Evolutionary conservation across 2,113 vertebrate genomes (phyloP).

Genomic region (Mormyrus iriodes): DNA sequence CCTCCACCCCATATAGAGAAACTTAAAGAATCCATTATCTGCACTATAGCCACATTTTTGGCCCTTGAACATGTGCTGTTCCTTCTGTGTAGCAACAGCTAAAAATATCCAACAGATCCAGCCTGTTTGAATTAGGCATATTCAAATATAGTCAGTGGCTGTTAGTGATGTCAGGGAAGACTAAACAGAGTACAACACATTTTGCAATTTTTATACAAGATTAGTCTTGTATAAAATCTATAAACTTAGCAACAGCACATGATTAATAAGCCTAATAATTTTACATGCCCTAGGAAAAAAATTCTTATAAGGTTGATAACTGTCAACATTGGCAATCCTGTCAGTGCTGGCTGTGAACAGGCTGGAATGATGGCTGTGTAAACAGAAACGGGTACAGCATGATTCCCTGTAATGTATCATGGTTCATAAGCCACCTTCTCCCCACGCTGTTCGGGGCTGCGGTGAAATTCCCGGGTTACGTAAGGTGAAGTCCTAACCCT

Average conservation of each 20-base stretch:
- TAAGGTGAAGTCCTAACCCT: constrained; percentile 4
- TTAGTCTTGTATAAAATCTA: background rate
- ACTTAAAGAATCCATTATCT: constrained; percentile 6
- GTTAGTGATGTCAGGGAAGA: background rate
- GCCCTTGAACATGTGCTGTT: background rate
- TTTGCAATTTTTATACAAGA: constrained; percentile 7
- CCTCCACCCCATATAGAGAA: background rate
- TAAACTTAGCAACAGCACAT: constrained; percentile 4
- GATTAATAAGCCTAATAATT: constrained; percentile 11
- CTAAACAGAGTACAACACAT: background rate
- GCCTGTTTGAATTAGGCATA: background rate
- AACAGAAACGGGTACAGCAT: background rate
- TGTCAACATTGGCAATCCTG: background rate
- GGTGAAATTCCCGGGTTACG: constrained; percentile 1
- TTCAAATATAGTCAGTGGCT: background rate
- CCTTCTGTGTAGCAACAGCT: background rate
- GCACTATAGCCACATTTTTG: background rate
- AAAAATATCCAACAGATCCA: background rate
- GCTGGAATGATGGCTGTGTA: background rate
- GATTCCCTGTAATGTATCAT: background rate
- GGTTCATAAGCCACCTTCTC: background rate
- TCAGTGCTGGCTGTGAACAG: background rate
- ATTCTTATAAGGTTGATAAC: background rate
- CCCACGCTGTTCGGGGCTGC: background rate
- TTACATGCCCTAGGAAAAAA: background rate